Percentiles rank a stretch among this genome's conserved stretches.
Evolutionary conservation across 2,797 vertebrate genomes (phyloP).

Genomic region (Sphenopsis melanotis): DNA sequence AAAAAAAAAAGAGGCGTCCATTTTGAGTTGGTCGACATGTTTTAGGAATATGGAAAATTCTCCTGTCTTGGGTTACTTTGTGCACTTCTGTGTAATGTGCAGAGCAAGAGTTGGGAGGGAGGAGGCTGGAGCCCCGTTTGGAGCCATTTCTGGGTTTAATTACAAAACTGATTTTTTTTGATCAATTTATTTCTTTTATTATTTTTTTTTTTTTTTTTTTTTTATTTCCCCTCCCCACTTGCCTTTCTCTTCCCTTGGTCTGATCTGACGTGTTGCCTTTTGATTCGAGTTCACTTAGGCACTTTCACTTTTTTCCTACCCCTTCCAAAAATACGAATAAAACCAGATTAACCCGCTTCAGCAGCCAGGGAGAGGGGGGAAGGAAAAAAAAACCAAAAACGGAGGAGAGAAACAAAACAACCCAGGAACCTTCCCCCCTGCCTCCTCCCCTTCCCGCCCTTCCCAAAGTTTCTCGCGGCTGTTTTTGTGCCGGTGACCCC

Average conservation of each 20-base stretch:
- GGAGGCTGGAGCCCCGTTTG: background rate
- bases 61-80: slow-evolving; percentile 56
- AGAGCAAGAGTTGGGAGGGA: background rate
- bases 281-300: slow-evolving; percentile 75
- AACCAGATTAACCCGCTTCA: slow-evolving; percentile 14
- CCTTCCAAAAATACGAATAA: background rate
- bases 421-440: background rate
- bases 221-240: slow-evolving; percentile 5
- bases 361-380: background rate
- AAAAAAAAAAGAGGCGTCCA: slow-evolving; percentile 81
- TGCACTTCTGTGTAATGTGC: slow-evolving; percentile 40
- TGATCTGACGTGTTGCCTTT: slow-evolving; percentile 76
- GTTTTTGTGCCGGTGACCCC: background rate
- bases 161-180: slow-evolving; percentile 55
- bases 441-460: background rate
- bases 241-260: slow-evolving; percentile 75
- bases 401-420: background rate
- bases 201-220: slow-evolving; percentile 42
- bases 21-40: slow-evolving; percentile 94
- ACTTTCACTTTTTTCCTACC: slow-evolving; percentile 75
- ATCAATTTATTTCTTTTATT: slow-evolving; percentile 73
- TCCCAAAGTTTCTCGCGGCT: slow-evolving; percentile 58
- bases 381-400: background rate
- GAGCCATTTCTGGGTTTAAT: slow-evolving; percentile 28
- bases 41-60: slow-evolving; percentile 82